A percentile compares a stretch with the other conserved stretches of the same genome.
Conservation (phyloP, 2,113 vertebrate genomes). For the Alectura lathami region DNA sequence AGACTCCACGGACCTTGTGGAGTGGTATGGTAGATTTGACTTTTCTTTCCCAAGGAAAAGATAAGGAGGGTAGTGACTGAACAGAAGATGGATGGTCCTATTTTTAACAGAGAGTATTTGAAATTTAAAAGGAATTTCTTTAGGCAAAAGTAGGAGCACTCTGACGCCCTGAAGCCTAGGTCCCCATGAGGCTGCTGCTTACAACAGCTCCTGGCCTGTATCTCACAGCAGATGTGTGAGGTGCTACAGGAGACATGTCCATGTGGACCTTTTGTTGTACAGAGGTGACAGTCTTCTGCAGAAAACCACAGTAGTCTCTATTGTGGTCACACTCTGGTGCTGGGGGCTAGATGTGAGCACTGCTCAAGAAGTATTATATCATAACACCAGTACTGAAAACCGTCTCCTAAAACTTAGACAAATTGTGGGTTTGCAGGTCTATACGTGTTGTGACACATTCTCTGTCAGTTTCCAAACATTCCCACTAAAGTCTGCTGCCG, state of each 20-base stretch:
- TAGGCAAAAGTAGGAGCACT: neutral
- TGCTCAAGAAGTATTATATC: neutral
- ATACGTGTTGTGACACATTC: neutral
- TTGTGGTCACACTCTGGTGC: neutral
- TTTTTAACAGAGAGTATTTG: neutral
- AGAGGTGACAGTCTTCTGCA: neutral
- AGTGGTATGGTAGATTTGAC: neutral
- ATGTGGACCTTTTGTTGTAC: neutral
- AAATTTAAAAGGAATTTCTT: neutral
- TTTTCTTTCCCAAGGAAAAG: neutral
- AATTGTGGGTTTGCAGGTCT: neutral
- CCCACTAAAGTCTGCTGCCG: neutral
- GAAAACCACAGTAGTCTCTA: neutral
- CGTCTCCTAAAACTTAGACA: neutral
- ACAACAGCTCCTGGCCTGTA: fast-evolving
- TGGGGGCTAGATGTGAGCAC: neutral
- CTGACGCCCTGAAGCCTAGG: neutral
- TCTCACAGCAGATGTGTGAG: neutral
- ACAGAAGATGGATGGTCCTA: neutral
- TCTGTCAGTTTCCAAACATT: neutral
- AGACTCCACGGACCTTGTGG: neutral
- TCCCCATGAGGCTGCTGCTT: neutral
- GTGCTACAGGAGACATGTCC: neutral
- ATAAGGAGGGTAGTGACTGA: neutral
- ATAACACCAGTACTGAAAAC: neutral